Conservation (phyloP, 2,888 invertebrate species). For the Sipha maydis region DNA sequence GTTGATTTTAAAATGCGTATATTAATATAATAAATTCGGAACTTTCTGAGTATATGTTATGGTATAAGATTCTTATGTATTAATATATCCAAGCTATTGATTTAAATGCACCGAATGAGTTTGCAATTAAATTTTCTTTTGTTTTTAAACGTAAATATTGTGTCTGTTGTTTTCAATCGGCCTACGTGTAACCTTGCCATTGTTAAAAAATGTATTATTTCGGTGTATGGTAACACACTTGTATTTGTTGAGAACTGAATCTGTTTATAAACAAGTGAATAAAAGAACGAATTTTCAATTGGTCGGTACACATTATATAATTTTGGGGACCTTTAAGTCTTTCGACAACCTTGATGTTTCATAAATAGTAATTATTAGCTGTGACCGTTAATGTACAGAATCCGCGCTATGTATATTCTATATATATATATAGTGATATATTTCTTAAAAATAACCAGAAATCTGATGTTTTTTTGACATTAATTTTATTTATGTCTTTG, state of each 20-base stretch:
- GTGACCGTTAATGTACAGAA: neutral
- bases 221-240: neutral
- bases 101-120: constrained; percentile 11
- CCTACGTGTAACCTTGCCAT: constrained; percentile 51
- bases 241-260: neutral
- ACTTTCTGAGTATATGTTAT: too few species aligned
- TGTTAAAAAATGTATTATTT: constrained; percentile 36
- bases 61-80: neutral
- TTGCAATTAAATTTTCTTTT: constrained; percentile 13
- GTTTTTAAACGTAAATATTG: constrained; percentile 12
- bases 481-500: neutral
- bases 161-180: constrained; percentile 16
- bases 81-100: neutral
- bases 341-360: neutral
- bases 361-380: constrained; percentile 5
- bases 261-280: neutral
- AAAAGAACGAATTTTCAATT: constrained; percentile 14
- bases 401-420: neutral
- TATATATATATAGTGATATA: too few species aligned
- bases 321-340: constrained; percentile 33
- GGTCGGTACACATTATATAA: neutral
- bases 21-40: neutral
- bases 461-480: neutral
- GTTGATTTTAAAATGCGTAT: neutral
- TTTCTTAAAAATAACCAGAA: neutral